Conservation (phyloP, 1,140 invertebrate genomes). For the Galendromus occidentalis region DNA sequence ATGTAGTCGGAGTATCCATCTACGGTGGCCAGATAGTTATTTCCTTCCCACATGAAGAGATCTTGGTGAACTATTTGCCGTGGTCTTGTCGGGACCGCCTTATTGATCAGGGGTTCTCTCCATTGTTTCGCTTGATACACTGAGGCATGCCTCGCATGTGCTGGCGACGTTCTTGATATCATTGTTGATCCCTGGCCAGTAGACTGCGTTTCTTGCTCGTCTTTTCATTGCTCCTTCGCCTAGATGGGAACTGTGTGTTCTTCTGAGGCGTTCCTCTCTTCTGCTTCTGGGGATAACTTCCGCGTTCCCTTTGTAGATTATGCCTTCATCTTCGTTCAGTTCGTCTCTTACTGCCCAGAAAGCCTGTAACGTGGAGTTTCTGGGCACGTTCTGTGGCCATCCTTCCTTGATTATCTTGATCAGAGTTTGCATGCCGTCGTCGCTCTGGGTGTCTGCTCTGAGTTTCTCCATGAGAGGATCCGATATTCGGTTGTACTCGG, state of each 20-base stretch:
- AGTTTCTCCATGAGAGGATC: background rate
- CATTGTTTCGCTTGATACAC: background rate
- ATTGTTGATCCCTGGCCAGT: background rate
- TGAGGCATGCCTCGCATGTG: background rate
- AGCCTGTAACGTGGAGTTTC: too few species aligned
- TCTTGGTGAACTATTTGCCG: background rate
- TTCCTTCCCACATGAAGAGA: background rate
- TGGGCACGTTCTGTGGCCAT: background rate
- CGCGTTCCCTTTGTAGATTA: background rate
- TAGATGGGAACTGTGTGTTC: background rate
- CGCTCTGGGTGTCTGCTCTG: background rate
- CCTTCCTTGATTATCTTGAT: background rate
- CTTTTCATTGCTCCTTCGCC: background rate
- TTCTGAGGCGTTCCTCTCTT: background rate
- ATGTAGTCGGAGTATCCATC: conserved; percentile 14
- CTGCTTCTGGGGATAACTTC: background rate
- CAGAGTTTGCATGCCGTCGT: background rate
- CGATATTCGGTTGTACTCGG: too few species aligned
- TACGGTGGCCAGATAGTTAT: background rate
- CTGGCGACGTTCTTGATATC: conserved; percentile 6
- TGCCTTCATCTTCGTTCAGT: background rate
- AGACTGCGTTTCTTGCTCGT: background rate
- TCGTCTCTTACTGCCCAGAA: background rate
- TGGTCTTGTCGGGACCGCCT: background rate
- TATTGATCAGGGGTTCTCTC: background rate